These are phyloP conservation scores for Syrmaticus mikado DNA, from an alignment of 2,113 vertebrate genomes.

Conservation along the genomic window DNA sequence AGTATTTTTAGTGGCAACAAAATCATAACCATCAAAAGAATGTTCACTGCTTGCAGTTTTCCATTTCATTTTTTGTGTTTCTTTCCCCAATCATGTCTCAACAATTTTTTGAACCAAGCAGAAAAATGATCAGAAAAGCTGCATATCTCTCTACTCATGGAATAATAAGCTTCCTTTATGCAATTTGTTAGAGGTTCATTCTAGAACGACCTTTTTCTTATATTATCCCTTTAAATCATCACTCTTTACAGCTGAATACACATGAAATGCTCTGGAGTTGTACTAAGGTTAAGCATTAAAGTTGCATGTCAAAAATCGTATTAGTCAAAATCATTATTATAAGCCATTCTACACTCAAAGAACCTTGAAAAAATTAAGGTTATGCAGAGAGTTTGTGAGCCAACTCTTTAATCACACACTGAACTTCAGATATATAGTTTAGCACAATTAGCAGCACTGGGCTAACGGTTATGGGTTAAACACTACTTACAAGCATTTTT, in stretches of 20 bases:
- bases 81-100: conserved; percentile 79
- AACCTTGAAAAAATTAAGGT: conserved; percentile 90
- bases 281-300: conserved; percentile 89
- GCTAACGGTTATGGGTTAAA: conserved; percentile 71
- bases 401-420: conserved; percentile 80
- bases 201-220: conserved; percentile 87
- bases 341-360: conserved; percentile 87
- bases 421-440: conserved; percentile 73
- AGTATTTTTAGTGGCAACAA: conserved; percentile 79
- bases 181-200: conserved; percentile 88
- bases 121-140: conserved; percentile 82
- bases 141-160: conserved; percentile 77
- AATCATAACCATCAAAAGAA: conserved; percentile 82
- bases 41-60: conserved; percentile 79
- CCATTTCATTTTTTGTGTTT: conserved; percentile 80
- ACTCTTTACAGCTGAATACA: conserved; percentile 88
- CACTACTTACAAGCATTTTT: conserved; percentile 60
- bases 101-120: conserved; percentile 82
- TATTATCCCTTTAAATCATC: conserved; percentile 89
- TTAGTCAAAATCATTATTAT: conserved; percentile 91
- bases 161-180: conserved; percentile 85
- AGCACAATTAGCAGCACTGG: conserved; percentile 78
- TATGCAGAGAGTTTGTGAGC: conserved; percentile 83
- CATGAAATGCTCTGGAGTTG: conserved; percentile 87
- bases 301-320: conserved; percentile 89